Evolutionary conservation across 2,888 invertebrate genomes (phyloP).

Genomic region (Perizoma affinitatum): DNA sequence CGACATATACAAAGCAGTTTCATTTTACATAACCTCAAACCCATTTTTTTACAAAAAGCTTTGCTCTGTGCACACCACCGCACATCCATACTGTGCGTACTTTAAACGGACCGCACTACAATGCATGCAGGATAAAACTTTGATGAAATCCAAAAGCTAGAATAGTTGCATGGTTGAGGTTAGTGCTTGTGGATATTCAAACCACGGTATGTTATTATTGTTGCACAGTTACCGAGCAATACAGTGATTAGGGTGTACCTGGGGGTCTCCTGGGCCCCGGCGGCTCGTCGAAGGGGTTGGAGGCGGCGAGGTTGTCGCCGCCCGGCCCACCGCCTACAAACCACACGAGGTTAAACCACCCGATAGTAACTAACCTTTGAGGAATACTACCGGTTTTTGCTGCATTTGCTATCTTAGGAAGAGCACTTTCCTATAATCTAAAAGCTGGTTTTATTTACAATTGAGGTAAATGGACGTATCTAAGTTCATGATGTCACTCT

Average conservation of each 20-base stretch:
- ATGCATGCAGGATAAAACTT: too few relatives aligned
- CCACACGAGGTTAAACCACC: constrained; percentile 57
- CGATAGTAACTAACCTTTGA: constrained; percentile 41
- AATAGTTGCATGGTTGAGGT: too few relatives aligned
- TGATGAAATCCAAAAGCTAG: too few relatives aligned
- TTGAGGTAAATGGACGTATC: too few relatives aligned
- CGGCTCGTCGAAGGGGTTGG: constrained; percentile 94
- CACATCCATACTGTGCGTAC: too few relatives aligned
- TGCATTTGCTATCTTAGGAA: neutral
- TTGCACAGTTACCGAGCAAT: constrained; percentile 12
- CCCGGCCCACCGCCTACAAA: constrained; percentile 81
- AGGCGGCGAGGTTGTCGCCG: constrained; percentile 92
- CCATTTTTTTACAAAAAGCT: too few relatives aligned
- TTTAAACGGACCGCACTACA: too few relatives aligned
- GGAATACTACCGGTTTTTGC: constrained; percentile 37
- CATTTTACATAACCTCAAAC: too few relatives aligned
- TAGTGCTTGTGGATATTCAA: neutral
- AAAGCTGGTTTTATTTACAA: too few relatives aligned
- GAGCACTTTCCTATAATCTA: neutral
- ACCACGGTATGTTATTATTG: constrained; percentile 7
- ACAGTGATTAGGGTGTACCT: constrained; percentile 67
- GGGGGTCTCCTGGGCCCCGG: constrained; percentile 82
- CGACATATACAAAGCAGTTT: too few relatives aligned
- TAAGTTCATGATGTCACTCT: too few relatives aligned
- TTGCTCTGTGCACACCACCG: too few relatives aligned